phyloP scores from a whole-genome alignment of 2,113 vertebrate genomes.

The Diadophis punctatus region DNA sequence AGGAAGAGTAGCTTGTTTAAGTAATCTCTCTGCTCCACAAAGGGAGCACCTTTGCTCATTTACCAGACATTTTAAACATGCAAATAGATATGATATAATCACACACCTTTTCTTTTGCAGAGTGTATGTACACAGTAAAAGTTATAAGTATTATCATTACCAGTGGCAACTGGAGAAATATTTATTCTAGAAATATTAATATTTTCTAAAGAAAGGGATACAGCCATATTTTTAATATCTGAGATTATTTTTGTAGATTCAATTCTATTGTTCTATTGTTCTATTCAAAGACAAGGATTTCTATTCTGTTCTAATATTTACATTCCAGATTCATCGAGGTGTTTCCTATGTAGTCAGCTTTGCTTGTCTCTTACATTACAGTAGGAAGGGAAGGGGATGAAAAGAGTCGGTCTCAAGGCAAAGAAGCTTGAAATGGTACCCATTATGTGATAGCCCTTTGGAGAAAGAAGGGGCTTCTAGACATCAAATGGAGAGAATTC shows the following conservation, averaged over 20 bases:
- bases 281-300: background rate
- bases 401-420: background rate
- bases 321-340: background rate
- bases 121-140: background rate
- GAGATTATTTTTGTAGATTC: background rate
- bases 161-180: background rate
- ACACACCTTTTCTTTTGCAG: background rate
- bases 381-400: background rate
- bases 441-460: background rate
- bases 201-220: background rate
- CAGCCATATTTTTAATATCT: background rate
- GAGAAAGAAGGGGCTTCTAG: background rate
- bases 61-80: background rate
- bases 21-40: background rate
- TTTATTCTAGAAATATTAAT: background rate
- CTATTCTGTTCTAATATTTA: background rate
- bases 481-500: background rate
- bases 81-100: background rate
- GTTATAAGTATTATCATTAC: background rate
- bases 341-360: background rate
- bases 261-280: background rate
- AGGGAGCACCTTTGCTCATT: background rate
- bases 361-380: background rate
- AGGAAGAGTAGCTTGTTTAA: background rate
- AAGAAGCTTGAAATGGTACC: background rate